Conservation (phyloP, 2,797 vertebrate species). For the Oreochromis grahami region DNA sequence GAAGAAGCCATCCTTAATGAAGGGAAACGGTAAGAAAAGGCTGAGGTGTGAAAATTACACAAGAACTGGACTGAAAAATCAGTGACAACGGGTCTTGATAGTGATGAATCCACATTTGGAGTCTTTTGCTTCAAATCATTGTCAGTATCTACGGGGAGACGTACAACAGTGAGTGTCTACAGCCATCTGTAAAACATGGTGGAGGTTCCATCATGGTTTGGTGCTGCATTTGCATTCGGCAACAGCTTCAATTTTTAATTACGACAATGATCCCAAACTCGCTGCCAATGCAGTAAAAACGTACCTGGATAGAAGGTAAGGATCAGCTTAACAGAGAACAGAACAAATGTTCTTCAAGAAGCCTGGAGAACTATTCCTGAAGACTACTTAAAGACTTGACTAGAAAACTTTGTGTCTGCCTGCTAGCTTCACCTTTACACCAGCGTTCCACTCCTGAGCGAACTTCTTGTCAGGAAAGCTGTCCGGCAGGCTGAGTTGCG, state of each 20-base stretch:
- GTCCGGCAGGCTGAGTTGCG: constrained; percentile 80
- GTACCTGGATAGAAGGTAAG: neutral
- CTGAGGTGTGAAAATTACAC: neutral
- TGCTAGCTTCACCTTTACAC: constrained; percentile 75
- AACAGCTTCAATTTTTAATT: neutral
- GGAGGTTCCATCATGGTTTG: neutral
- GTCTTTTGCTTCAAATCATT: neutral
- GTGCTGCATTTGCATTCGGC: neutral
- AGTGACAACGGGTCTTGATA: neutral
- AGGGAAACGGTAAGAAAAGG: neutral
- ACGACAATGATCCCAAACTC: neutral
- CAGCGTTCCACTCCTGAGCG: constrained; percentile 84
- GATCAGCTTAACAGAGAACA: neutral
- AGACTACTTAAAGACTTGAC: accelerated
- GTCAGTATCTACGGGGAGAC: neutral
- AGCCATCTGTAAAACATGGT: neutral
- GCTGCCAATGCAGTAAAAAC: neutral
- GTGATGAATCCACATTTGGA: neutral
- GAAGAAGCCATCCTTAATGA: neutral
- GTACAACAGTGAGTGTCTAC: neutral
- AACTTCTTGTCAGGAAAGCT: constrained; percentile 80
- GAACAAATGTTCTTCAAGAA: neutral
- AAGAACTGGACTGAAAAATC: neutral
- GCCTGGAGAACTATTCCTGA: neutral
- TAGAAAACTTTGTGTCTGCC: neutral